These are phyloP conservation scores for Microtus richardsoni DNA, from an alignment of 2,113 vertebrate species.

Conservation along the genomic window DNA sequence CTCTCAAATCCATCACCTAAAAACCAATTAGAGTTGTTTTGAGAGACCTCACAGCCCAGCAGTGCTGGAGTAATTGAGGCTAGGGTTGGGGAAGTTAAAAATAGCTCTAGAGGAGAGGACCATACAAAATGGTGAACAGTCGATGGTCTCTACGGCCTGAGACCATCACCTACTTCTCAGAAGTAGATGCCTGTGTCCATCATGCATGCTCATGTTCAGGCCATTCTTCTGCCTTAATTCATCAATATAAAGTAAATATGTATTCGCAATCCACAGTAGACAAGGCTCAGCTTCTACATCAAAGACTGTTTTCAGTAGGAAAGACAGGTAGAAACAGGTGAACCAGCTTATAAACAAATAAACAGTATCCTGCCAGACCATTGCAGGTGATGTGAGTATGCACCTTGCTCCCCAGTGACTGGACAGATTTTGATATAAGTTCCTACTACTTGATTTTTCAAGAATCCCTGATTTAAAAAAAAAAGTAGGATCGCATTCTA, in stretches of 20 bases:
- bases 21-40: slow-evolving; percentile 39
- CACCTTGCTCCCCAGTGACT: background rate
- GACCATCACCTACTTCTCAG: background rate
- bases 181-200: background rate
- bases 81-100: background rate
- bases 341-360: background rate
- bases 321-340: background rate
- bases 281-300: no score
- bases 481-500: background rate
- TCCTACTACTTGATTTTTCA: background rate
- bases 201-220: background rate
- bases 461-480: background rate
- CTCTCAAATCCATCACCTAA: slow-evolving; percentile 32
- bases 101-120: background rate
- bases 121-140: background rate
- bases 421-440: background rate
- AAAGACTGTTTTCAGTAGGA: background rate
- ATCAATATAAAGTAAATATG: background rate
- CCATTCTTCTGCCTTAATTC: background rate
- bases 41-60: background rate
- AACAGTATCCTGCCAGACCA: background rate
- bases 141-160: background rate
- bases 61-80: background rate
- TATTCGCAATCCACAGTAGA: background rate
- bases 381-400: background rate